Evolutionary conservation across 2,888 invertebrate genomes (phyloP), one percentile per base, ranked within the genome.

Genomic region (Tromatobia lineatoria): DNA sequence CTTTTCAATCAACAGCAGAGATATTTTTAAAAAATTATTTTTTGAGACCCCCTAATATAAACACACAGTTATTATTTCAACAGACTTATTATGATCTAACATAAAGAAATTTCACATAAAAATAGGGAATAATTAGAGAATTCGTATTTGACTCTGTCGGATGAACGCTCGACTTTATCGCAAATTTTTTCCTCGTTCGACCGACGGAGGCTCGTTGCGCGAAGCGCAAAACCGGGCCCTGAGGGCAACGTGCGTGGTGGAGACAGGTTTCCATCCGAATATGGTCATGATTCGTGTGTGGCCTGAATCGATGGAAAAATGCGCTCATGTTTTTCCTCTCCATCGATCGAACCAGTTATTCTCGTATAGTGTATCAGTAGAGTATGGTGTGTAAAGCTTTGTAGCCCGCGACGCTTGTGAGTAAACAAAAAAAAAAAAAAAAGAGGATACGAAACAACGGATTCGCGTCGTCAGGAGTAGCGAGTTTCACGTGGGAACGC

Each of bases 231-330:
- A 52, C 29, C 66, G 20, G 29, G 59, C 50, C 71, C 54, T 66
- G 34, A 13, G 76, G 59, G 61, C 61, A 34, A 54, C 71, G 77
- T 50, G 38, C 47, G 82, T 25, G 18, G 64, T 80, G 82, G 75
- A 86, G 86, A 87, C 88, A 87, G 81, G 86, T 86, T 88, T 87
- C 38, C 38, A 80, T 85, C 87, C 88, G 80, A 88, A 88, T 88
- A 89, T 88, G 88, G 86, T 81, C 86, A 85, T 74, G 85, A 87
- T 88, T 87, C 81, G 85, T 85, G 86, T 88, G 87, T 88, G 88
- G 86, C 87, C 89, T 88, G 87, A 78, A 88, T 88, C 86, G 83
- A 80, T 78, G 83, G 79, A 85, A 86, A 87, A 87, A 80, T 85
- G 70, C 79, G 71, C 67, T 73, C 38, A 64, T 77, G 70, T 76